Evolutionary conservation across 2,113 vertebrate species (phyloP), one percentile per base, ranked within the genome.

Genomic region (Thymallus thymallus): DNA sequence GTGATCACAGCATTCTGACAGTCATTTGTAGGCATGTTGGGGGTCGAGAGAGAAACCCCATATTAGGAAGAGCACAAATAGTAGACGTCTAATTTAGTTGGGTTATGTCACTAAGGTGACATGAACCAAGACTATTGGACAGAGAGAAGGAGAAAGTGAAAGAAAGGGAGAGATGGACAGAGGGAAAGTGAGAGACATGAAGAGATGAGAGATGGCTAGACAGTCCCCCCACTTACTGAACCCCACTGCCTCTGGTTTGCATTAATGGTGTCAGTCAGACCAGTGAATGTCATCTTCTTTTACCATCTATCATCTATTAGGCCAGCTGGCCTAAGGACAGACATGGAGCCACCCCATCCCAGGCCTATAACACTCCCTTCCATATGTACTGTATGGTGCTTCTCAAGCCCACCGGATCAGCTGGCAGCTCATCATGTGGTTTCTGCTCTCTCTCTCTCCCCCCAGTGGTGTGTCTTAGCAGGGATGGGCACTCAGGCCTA

Each of bases 401-500:
- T 5, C 5, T 7, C 9, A 65, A 65, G 29, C 29, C 63, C 63
- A 32, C 23, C 24, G 32, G 24, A 65, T 16, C 24, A 41, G 20
- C 29, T 20, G 62, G 29, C 62, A 64, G 62, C 62, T 64, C 24
- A 29, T 64, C 30, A 65, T 65, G 23, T 65, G 63, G 63, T 65
- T 58, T 58, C 55, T 18, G 20, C 48, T 51, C 16, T 18, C 13
- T 48, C 10, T 45, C 20, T 60, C 56, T 64, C 24, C 46, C 32
- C 66, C 23, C 35, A 45, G 66, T 13, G 16, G 20, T 46, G 41
- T 46, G 35, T 18, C n/a, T 46, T 29, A 68, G 14, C 5, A 23
- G 20, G n/a, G 66, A 46, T 45, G 66, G 32, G 32, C 65, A 67
- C 65, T 7, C 65, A 10, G n/a, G 7, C 1, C 65, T 67, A 9